Conservation (phyloP, 2,113 vertebrate species). For the Genyomyrus donnyi region DNA sequence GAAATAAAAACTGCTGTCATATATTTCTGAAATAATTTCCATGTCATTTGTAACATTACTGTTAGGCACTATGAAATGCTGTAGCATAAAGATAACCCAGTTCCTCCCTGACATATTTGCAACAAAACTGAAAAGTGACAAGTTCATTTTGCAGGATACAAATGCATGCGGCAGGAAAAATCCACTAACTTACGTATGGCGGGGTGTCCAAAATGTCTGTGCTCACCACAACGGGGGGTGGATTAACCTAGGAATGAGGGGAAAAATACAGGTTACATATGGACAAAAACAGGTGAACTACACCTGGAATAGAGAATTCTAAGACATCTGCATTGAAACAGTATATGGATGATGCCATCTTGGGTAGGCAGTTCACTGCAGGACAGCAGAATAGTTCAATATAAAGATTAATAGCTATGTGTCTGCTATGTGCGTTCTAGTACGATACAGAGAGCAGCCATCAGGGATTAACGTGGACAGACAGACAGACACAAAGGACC, state of each 20-base stretch:
- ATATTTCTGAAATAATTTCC: neutral
- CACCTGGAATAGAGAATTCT: neutral
- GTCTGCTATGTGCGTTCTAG: neutral
- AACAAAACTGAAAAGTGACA: neutral
- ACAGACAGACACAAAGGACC: slow-evolving; percentile 53
- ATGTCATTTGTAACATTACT: neutral
- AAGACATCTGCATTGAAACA: neutral
- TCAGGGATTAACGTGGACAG: slow-evolving; percentile 22
- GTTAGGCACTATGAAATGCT: neutral
- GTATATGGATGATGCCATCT: neutral
- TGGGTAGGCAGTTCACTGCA: neutral
- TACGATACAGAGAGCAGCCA: neutral
- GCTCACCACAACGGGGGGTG: slow-evolving; percentile 91
- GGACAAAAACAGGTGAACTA: neutral
- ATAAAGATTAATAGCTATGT: neutral
- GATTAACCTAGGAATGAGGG: slow-evolving; percentile 73
- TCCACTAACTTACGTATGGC: slow-evolving; percentile 36
- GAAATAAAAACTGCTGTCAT: neutral
- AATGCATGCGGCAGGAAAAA: neutral
- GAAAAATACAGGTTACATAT: slow-evolving; percentile 5
- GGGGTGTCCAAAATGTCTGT: slow-evolving; percentile 82
- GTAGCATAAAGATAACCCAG: neutral
- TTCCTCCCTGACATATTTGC: neutral
- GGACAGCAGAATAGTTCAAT: neutral
- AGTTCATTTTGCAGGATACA: neutral